Conservation (phyloP, 2,113 vertebrate species). For the Phrynocephalus versicolor region DNA sequence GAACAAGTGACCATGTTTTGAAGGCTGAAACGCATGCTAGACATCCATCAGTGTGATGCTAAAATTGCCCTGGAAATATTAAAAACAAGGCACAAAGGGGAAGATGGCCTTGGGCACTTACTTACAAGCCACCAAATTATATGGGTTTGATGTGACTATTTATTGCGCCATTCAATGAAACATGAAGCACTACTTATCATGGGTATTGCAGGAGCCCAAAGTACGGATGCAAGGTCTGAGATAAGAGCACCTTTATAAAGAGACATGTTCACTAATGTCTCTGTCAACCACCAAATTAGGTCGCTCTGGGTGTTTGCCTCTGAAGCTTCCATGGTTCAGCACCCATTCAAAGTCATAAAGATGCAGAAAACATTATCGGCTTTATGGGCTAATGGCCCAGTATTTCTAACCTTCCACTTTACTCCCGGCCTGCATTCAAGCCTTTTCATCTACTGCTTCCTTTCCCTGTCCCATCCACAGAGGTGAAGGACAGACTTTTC, state of each 20-base stretch:
- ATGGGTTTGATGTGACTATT: conserved; percentile 69
- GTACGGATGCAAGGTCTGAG: conserved; percentile 56
- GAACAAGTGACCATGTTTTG: conserved; percentile 41
- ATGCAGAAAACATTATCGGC: conserved; percentile 52
- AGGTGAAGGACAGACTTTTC: not conserved
- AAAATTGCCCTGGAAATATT: conserved; percentile 58
- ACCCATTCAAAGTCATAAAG: conserved; percentile 49
- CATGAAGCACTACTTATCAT: conserved; percentile 47
- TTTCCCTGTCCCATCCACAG: not conserved
- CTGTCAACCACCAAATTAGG: conserved; percentile 55
- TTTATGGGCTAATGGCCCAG: conserved; percentile 40
- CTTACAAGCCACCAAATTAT: conserved; percentile 69
- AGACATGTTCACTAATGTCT: conserved; percentile 51
- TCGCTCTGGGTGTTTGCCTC: conserved; percentile 46
- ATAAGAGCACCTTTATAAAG: conserved; percentile 50
- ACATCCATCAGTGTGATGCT: conserved; percentile 57
- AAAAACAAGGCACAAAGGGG: conserved; percentile 62
- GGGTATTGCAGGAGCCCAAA: conserved; percentile 41
- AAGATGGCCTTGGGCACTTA: conserved; percentile 70
- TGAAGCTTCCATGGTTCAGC: conserved; percentile 42
- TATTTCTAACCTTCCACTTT: conserved; percentile 40
- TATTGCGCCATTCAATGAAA: conserved; percentile 61
- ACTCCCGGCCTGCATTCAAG: not conserved
- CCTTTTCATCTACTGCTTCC: not conserved
- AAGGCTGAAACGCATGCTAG: conserved; percentile 41